These are phyloP conservation scores for Picus viridis DNA, from an alignment of 2,797 vertebrate genomes.

Conservation along the genomic window DNA sequence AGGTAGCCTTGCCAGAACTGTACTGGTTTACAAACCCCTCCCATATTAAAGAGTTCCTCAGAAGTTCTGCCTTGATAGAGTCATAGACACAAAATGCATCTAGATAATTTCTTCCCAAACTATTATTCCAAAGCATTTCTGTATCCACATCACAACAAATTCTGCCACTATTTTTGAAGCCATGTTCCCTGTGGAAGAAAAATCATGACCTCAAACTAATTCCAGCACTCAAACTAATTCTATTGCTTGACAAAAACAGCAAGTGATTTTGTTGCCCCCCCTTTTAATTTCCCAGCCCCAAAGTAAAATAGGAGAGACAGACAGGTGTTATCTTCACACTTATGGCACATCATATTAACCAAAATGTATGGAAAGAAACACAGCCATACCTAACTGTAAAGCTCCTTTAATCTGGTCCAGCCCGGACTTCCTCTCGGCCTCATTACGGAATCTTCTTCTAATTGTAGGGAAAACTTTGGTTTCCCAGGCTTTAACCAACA, in stretches of 20 bases:
- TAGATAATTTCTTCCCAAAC: neutral
- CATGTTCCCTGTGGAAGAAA: neutral
- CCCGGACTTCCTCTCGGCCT: conserved; percentile 97
- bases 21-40: neutral
- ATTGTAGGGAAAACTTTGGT: conserved; percentile 98
- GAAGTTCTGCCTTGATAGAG: neutral
- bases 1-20: neutral
- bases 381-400: conserved; percentile 89
- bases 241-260: neutral
- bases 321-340: neutral
- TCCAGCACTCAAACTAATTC: neutral
- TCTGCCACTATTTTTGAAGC: neutral
- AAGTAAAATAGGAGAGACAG: neutral
- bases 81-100: accelerated
- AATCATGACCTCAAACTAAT: neutral
- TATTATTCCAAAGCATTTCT: neutral
- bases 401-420: conserved; percentile 99
- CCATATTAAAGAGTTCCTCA: neutral
- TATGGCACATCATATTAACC: neutral
- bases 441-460: conserved; percentile 96
- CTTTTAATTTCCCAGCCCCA: neutral
- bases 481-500: conserved; percentile 98
- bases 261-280: neutral
- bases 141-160: neutral
- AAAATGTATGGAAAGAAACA: neutral